Evolutionary conservation across 2,797 vertebrate species (phyloP).

Genomic region (Cephalopachus bancanus): DNA sequence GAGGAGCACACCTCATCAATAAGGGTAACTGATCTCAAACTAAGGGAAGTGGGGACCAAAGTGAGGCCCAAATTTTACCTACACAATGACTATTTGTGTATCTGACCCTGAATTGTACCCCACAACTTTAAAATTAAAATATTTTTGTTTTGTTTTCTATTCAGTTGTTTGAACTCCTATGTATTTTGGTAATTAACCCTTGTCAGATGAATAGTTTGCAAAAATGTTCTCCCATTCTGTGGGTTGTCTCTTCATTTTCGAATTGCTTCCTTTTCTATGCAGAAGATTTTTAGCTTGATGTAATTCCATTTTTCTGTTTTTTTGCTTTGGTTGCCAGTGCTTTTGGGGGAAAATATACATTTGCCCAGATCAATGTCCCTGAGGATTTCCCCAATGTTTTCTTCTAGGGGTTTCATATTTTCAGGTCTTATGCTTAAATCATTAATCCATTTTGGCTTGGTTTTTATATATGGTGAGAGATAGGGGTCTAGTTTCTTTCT

Average conservation of each 20-base stretch:
- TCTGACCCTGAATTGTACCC: too few species aligned
- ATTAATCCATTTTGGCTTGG: neutral
- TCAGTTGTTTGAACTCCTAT: neutral
- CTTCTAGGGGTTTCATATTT: neutral
- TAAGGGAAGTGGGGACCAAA: too few species aligned
- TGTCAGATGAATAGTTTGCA: neutral
- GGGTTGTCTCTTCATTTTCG: neutral
- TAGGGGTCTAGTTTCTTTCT: neutral
- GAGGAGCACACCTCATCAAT: too few species aligned
- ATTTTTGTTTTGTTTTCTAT: neutral
- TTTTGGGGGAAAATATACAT: neutral
- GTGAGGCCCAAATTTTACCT: too few species aligned
- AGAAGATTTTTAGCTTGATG: neutral
- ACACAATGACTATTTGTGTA: too few species aligned
- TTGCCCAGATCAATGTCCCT: neutral
- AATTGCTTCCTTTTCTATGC: neutral
- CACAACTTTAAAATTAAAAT: neutral
- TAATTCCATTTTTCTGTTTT: neutral
- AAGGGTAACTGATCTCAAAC: too few species aligned
- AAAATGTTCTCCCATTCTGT: neutral
- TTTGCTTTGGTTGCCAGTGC: neutral
- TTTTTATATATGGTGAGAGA: neutral
- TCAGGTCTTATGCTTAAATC: neutral
- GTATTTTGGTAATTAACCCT: neutral
- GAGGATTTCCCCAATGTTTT: neutral